A percentile compares a stretch with the other conserved stretches of the same genome.
Evolutionary conservation across 1,140 invertebrate genomes (phyloP).

Genomic region (Pseudomyrmex flavicornis): DNA sequence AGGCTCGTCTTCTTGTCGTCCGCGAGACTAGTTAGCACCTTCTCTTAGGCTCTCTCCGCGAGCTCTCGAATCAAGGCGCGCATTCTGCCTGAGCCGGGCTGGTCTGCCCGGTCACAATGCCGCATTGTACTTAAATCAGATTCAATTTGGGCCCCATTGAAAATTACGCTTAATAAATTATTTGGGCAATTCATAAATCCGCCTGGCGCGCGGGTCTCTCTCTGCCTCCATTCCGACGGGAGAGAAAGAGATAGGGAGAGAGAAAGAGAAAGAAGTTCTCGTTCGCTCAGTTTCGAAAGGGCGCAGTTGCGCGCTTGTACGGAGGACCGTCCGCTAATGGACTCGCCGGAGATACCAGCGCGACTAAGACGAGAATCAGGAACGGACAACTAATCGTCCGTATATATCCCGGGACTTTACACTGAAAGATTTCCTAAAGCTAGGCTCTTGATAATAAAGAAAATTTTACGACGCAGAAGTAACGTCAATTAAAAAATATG

Average conservation of each 20-base stretch:
- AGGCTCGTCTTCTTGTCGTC: slow-evolving; percentile 61
- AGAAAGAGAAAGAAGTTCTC: background rate
- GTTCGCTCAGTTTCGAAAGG: slow-evolving; percentile 66
- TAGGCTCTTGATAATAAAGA: background rate
- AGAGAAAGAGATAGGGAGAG: background rate
- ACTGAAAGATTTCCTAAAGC: background rate
- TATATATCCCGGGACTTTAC: background rate
- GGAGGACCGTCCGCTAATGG: slow-evolving; percentile 78
- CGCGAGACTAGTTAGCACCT: slow-evolving; percentile 82
- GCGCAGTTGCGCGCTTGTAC: slow-evolving; percentile 66
- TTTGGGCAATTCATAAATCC: slow-evolving; percentile 86
- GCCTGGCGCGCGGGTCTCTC: slow-evolving; percentile 61
- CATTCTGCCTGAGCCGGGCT: slow-evolving; percentile 73
- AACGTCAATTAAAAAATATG: background rate
- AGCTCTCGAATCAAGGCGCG: slow-evolving; percentile 78
- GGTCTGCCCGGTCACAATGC: slow-evolving; percentile 79
- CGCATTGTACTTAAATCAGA: slow-evolving; percentile 85
- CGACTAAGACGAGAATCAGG: slow-evolving; percentile 51
- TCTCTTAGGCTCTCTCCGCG: slow-evolving; percentile 72
- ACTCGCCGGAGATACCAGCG: slow-evolving; percentile 60
- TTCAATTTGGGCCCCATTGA: slow-evolving; percentile 85
- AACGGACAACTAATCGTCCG: slow-evolving; percentile 47
- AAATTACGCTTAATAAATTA: slow-evolving; percentile 86
- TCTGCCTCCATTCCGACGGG: slow-evolving; percentile 57
- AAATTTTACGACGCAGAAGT: too few species aligned